These are phyloP conservation scores for Eupithecia tripunctaria DNA, from an alignment of 2,888 invertebrate genomes.

Conservation along the genomic window DNA sequence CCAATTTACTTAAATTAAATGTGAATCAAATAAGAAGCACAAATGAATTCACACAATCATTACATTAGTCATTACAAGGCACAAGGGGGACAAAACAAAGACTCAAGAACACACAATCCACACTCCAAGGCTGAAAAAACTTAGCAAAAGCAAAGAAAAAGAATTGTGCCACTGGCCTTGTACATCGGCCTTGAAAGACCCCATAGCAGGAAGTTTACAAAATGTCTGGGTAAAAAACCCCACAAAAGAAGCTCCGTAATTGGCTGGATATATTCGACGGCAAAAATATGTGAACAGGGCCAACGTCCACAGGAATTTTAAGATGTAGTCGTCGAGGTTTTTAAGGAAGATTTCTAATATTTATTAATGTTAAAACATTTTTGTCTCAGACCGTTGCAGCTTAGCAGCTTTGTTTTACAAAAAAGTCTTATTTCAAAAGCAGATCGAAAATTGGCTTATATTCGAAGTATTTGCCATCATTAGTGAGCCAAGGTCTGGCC, in stretches of 20 bases:
- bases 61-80: not conserved
- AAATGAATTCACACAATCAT: not conserved
- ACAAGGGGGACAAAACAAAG: slow-evolving; percentile 10
- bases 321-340: not conserved
- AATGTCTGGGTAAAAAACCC: not conserved
- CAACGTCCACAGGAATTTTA: not conserved
- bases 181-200: slow-evolving; percentile 26
- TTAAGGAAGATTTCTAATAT: not conserved
- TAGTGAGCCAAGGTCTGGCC: no score
- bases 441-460: not conserved
- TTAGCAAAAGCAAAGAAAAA: slow-evolving; percentile 66
- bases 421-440: not conserved
- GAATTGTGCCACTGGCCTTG: slow-evolving; percentile 36
- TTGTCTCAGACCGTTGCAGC: not conserved
- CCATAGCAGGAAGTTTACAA: slow-evolving; percentile 3
- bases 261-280: not conserved
- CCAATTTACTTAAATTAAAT: not conserved
- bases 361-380: not conserved
- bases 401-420: not conserved
- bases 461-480: no score
- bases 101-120: slow-evolving; percentile 30
- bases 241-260: not conserved
- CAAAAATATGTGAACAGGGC: not conserved
- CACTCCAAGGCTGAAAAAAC: slow-evolving; percentile 53
- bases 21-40: not conserved